Conservation (phyloP, 2,888 invertebrate genomes). For the Eulithis prunata region DNA sequence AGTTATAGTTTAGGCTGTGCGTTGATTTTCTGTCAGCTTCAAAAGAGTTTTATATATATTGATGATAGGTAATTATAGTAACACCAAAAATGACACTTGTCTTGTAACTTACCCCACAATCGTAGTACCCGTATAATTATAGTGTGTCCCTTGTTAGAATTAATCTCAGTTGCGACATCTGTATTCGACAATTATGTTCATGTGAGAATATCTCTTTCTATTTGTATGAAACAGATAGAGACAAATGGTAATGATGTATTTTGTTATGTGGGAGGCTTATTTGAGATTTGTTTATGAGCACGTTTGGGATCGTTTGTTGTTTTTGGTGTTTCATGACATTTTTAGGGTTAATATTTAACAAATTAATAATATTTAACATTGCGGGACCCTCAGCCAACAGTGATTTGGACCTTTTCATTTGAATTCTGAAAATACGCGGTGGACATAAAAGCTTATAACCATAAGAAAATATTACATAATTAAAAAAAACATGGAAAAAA, state of each 20-base stretch:
- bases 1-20: too few species aligned
- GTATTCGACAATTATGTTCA: slow-evolving; percentile 81
- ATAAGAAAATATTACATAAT: too few species aligned
- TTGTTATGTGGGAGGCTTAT: slow-evolving; percentile 45
- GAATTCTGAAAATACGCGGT: too few species aligned
- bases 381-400: too few species aligned
- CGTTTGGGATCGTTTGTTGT: slow-evolving; percentile 33
- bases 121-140: slow-evolving; percentile 67
- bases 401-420: too few species aligned
- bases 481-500: too few species aligned
- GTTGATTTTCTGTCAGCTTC: too few species aligned
- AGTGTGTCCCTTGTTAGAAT: slow-evolving; percentile 79
- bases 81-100: not conserved
- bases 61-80: too few species aligned
- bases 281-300: slow-evolving; percentile 47
- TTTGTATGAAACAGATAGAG: slow-evolving; percentile 36
- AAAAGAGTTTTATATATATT: too few species aligned
- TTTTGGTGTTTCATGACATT: slow-evolving; percentile 11
- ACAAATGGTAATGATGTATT: slow-evolving; percentile 34
- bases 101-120: slow-evolving; percentile 43
- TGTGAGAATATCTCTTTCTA: slow-evolving; percentile 57
- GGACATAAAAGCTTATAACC: too few species aligned
- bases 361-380: too few species aligned
- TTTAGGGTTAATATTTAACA: too few species aligned
- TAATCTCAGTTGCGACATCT: slow-evolving; percentile 80